Evolutionary conservation across 2,888 invertebrate genomes (phyloP).

Genomic region (Sthenelais limicola): DNA sequence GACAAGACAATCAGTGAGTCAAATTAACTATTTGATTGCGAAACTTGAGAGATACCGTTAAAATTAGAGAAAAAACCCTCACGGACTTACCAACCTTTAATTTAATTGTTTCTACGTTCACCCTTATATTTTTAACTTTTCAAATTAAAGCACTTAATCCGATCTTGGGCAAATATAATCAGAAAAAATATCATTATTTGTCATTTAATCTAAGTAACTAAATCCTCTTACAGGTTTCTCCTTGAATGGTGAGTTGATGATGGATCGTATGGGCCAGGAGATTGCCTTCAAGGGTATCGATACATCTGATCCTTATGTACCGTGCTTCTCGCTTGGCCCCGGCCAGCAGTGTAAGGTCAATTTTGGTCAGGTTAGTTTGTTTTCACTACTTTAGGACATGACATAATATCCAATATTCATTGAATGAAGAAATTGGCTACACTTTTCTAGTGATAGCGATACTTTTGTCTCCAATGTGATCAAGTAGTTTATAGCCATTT

Average conservation of each 20-base stretch:
- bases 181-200: not conserved
- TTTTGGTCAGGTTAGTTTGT: constrained; percentile 89
- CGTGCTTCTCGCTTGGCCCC: constrained; percentile 82
- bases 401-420: no score
- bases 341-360: constrained; percentile 94
- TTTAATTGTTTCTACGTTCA: not conserved
- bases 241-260: constrained; percentile 96
- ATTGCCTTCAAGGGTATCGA: constrained; percentile 98
- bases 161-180: not conserved
- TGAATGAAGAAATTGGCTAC: no score
- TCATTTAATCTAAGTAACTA: no score
- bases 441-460: no score
- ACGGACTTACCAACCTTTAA: no score
- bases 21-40: no score
- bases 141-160: not conserved
- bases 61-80: no score
- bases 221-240: constrained; percentile 88
- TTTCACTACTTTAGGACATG: no score
- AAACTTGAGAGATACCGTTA: no score
- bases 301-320: constrained; percentile 67
- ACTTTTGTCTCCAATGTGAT: no score
- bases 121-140: constrained; percentile 1
- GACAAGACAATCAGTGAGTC: constrained; percentile 98
- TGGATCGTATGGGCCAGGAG: constrained; percentile 98
- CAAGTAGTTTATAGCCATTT: no score